phyloP scores from a whole-genome alignment of 2,888 invertebrate species.

The Agriopis aurantiaria region DNA sequence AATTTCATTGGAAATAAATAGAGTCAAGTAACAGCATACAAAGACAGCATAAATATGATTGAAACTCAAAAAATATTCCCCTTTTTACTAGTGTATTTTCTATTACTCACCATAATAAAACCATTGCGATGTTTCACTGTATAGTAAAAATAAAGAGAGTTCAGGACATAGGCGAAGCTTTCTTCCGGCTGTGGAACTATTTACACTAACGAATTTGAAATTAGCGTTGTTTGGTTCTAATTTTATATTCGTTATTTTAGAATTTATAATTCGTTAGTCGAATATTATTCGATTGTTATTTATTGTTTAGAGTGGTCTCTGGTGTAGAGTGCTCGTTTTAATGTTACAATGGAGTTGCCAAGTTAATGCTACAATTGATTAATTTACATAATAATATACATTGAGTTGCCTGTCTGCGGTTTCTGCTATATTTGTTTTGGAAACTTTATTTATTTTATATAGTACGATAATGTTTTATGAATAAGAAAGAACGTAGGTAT shows the following conservation, averaged over 20 bases:
- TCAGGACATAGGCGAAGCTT: no score
- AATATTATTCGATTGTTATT: conserved; percentile 1
- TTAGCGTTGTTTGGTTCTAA: no score
- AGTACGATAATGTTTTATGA: background rate
- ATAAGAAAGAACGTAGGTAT: background rate
- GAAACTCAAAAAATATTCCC: no score
- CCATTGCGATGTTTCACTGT: no score
- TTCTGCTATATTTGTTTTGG: conserved; percentile 20
- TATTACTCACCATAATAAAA: no score
- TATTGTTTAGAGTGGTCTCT: background rate
- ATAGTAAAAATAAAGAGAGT: no score
- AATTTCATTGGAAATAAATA: background rate
- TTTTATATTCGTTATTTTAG: no score
- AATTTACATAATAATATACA: conserved; percentile 33
- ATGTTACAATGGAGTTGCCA: conserved; percentile 55
- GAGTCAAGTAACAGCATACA: background rate
- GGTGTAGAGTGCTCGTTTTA: conserved; percentile 59
- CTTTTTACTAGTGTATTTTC: no score
- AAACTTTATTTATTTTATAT: conserved; percentile 4
- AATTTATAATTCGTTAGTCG: background rate
- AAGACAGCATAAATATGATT: no score
- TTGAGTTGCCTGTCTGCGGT: conserved; percentile 21
- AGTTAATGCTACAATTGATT: conserved; percentile 53
- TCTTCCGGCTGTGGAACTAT: no score
- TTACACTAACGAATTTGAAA: no score